phyloP scores from a whole-genome alignment of 2,797 vertebrate species.

The Poliocrania exsul region DNA sequence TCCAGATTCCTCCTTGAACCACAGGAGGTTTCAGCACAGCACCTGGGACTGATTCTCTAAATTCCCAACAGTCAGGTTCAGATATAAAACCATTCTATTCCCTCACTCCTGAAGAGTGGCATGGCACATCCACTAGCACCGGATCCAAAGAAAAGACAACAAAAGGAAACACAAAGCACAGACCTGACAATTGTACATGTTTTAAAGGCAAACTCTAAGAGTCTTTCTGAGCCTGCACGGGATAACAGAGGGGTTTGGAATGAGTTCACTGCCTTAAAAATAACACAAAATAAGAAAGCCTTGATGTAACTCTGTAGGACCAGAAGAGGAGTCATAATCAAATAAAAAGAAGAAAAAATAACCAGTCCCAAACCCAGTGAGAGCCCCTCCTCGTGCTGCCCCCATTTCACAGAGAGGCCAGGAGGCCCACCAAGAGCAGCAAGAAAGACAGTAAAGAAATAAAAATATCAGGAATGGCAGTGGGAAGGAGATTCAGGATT shows the following conservation, averaged over 20 bases:
- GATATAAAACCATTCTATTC: background rate
- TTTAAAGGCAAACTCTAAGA: background rate
- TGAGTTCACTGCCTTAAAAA: conserved; percentile 20
- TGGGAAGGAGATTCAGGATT: conserved; percentile 32
- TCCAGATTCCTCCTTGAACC: background rate
- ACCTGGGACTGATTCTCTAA: background rate
- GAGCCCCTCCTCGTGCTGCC: background rate
- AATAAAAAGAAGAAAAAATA: background rate
- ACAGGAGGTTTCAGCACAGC: background rate
- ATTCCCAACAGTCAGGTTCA: background rate
- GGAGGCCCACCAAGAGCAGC: background rate
- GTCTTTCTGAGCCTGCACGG: conserved; percentile 14
- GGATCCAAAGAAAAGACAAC: conserved; percentile 9
- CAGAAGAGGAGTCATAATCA: background rate
- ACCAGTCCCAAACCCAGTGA: background rate
- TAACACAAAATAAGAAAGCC: background rate
- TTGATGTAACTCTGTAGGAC: background rate
- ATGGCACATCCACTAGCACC: background rate
- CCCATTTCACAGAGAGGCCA: background rate
- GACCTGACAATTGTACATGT: background rate
- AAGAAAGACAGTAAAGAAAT: conserved; percentile 13
- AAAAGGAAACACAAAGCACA: conserved; percentile 44
- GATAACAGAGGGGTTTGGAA: background rate
- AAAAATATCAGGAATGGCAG: background rate
- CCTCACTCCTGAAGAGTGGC: background rate